Conservation (phyloP, 2,113 vertebrate genomes). For the Cynoglossus semilaevis region DNA sequence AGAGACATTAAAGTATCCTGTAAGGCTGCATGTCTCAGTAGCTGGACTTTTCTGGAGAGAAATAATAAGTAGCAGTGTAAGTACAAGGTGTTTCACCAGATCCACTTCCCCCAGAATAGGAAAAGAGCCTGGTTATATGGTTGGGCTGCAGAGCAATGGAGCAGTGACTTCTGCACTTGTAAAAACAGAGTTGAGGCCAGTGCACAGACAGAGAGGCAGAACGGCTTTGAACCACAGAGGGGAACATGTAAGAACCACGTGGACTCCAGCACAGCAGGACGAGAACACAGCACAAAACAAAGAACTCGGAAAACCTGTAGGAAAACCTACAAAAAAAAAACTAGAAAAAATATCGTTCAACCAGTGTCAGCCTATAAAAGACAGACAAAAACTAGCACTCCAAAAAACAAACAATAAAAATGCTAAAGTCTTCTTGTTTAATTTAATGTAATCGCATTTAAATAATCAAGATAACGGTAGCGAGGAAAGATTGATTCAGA, state of each 20-base stretch:
- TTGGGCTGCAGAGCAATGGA: slow-evolving; percentile 75
- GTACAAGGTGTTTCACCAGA: slow-evolving; percentile 47
- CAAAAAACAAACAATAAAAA: too few relatives aligned
- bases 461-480: slow-evolving; percentile 19
- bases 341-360: not conserved
- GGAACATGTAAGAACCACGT: slow-evolving; percentile 40
- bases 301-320: slow-evolving; percentile 12
- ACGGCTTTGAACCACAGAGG: slow-evolving; percentile 53
- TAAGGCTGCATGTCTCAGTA: slow-evolving; percentile 24
- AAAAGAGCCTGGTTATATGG: slow-evolving; percentile 73
- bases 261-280: slow-evolving; percentile 23
- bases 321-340: slow-evolving; percentile 18
- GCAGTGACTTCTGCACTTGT: slow-evolving; percentile 73
- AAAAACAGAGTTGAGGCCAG: slow-evolving; percentile 73
- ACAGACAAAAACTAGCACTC: too few relatives aligned
- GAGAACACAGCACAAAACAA: slow-evolving; percentile 23
- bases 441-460: too few relatives aligned
- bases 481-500: slow-evolving; percentile 24
- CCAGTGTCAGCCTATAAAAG: too few relatives aligned
- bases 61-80: slow-evolving; percentile 46
- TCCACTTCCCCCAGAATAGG: slow-evolving; percentile 63
- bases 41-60: slow-evolving; percentile 18
- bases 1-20: slow-evolving; percentile 3
- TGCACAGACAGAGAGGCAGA: slow-evolving; percentile 57
- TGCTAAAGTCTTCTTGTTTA: too few relatives aligned